Percentiles rank a stretch among this genome's conserved stretches.
Conservation (phyloP, 2,797 vertebrate species). For the Oryzias sinensis region DNA sequence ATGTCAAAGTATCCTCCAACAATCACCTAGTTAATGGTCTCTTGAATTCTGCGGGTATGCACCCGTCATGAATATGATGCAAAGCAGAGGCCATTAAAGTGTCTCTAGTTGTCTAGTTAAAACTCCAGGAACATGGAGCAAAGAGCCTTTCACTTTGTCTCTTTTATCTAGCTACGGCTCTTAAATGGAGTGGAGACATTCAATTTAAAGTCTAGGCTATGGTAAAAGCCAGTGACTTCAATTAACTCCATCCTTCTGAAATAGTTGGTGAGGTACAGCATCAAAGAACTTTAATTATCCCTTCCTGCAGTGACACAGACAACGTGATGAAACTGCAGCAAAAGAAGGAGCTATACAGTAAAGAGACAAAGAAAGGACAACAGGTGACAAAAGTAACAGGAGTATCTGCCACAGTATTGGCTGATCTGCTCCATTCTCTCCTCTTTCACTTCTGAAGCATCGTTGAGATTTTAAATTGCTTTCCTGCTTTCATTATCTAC, state of each 20-base stretch:
- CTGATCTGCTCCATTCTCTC: slow-evolving; percentile 45
- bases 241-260: slow-evolving; percentile 62
- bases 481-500: slow-evolving; percentile 64
- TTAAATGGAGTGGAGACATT: slow-evolving; percentile 69
- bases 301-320: slow-evolving; percentile 32
- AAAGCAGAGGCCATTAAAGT: slow-evolving; percentile 46
- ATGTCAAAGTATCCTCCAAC: slow-evolving; percentile 2
- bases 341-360: slow-evolving; percentile 2
- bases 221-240: slow-evolving; percentile 57
- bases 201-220: slow-evolving; percentile 65
- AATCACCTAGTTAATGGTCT: slow-evolving; percentile 33
- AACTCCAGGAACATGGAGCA: slow-evolving; percentile 47
- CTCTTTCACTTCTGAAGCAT: slow-evolving; percentile 45
- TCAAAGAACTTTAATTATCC: slow-evolving; percentile 70
- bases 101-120: slow-evolving; percentile 52
- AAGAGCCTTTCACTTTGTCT: slow-evolving; percentile 55
- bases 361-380: slow-evolving; percentile 16
- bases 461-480: slow-evolving; percentile 58
- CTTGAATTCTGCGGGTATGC: slow-evolving; percentile 29
- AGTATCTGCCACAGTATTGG: slow-evolving; percentile 40
- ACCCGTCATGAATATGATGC: slow-evolving; percentile 47
- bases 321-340: slow-evolving; percentile 39
- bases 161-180: slow-evolving; percentile 57
- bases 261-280: slow-evolving; percentile 47
- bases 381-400: slow-evolving; percentile 14